A percentile compares a stretch with the other conserved stretches of the same genome.
These are phyloP conservation scores for Chelon auratus DNA, from an alignment of 2,797 vertebrate species.

Conservation along the genomic window DNA sequence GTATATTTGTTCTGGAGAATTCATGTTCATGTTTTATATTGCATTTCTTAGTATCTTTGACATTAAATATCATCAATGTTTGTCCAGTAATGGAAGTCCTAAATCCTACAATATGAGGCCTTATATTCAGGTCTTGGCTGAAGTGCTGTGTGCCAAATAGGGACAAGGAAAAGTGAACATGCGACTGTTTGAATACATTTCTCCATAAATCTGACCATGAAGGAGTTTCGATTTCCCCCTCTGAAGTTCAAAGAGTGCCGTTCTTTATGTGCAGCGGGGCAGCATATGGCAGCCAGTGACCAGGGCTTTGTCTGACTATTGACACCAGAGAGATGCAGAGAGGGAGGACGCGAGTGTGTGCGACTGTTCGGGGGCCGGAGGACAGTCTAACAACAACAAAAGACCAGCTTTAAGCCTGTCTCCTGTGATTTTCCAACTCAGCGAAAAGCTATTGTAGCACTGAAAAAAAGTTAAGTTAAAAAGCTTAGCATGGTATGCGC, in stretches of 20 bases:
- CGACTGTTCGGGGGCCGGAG: slow-evolving; percentile 74
- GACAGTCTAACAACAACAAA: slow-evolving; percentile 86
- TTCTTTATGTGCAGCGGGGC: slow-evolving; percentile 70
- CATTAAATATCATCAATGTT: not conserved
- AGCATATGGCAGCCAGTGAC: slow-evolving; percentile 80
- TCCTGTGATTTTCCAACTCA: slow-evolving; percentile 94
- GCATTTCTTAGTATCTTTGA: not conserved
- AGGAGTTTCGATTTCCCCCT: slow-evolving; percentile 64
- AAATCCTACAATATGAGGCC: not conserved
- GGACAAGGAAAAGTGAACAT: slow-evolving; percentile 4
- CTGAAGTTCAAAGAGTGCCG: slow-evolving; percentile 73
- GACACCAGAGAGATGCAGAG: slow-evolving; percentile 79
- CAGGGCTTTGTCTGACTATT: slow-evolving; percentile 80
- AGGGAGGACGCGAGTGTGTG: slow-evolving; percentile 79
- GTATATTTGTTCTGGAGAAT: not conserved
- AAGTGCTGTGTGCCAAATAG: not conserved
- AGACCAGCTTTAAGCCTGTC: slow-evolving; percentile 90
- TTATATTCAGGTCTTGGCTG: not conserved
- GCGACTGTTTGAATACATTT: slow-evolving; percentile 22
- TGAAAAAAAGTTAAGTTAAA: slow-evolving; percentile 91
- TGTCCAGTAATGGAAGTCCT: not conserved
- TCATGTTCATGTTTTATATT: not conserved
- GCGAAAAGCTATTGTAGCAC: slow-evolving; percentile 90
- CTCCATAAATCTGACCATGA: slow-evolving; percentile 45
- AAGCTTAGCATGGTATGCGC: slow-evolving; percentile 92